phyloP scores from a whole-genome alignment of 2,113 vertebrate species.

The Fregetta grallaria region DNA sequence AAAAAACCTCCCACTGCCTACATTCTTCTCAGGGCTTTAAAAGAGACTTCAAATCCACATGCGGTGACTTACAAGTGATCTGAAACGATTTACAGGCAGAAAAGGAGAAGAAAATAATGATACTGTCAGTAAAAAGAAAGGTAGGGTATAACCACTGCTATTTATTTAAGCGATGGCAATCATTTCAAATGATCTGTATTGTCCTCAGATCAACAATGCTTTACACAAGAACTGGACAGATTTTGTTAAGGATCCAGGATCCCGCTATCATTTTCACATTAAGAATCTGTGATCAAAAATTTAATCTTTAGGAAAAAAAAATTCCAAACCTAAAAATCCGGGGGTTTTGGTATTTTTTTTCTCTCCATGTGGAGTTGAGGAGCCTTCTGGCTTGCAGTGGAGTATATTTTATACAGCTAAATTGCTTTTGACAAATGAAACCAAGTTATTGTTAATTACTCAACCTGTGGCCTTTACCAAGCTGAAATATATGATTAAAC shows the following conservation, averaged over 20 bases:
- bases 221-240: background rate
- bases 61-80: background rate
- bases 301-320: background rate
- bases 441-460: background rate
- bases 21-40: rapidly evolving
- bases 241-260: background rate
- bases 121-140: background rate
- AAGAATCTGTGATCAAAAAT: background rate
- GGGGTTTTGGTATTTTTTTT: background rate
- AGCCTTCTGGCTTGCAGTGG: background rate
- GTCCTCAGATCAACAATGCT: background rate
- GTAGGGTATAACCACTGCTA: rapidly evolving
- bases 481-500: background rate
- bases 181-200: rapidly evolving
- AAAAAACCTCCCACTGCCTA: too few species aligned
- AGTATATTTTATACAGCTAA: background rate
- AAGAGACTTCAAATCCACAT: background rate
- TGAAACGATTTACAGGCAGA: background rate
- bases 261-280: background rate
- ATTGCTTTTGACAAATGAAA: slow-evolving; percentile 51
- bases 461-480: background rate
- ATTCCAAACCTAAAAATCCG: background rate
- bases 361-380: background rate
- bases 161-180: background rate
- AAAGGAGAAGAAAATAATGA: background rate